Percentiles rank a stretch among this genome's conserved stretches.
Conservation (phyloP, 2,113 vertebrate genomes). For the Oceanodroma tethys region DNA sequence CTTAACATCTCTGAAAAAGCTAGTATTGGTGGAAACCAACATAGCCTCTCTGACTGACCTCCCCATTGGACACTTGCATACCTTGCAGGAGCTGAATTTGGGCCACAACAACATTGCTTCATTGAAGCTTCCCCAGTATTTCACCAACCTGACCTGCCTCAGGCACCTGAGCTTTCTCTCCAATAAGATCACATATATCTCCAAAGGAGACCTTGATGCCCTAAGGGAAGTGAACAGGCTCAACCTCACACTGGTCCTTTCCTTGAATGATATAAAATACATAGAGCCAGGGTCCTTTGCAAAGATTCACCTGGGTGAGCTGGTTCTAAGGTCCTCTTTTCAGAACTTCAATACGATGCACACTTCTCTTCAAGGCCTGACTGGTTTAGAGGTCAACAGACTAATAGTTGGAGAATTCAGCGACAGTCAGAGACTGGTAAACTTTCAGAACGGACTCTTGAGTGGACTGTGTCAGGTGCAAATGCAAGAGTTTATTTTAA, state of each 20-base stretch:
- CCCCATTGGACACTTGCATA: constrained; percentile 67
- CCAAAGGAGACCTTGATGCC: constrained; percentile 52
- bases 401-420: constrained; percentile 71
- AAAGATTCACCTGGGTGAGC: constrained; percentile 51
- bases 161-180: constrained; percentile 59
- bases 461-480: constrained; percentile 67
- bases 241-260: constrained; percentile 76
- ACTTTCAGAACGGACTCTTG: background rate
- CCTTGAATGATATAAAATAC: constrained; percentile 70
- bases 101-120: constrained; percentile 71
- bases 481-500: constrained; percentile 69
- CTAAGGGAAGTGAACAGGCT: constrained; percentile 11
- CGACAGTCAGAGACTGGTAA: background rate
- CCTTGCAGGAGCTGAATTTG: constrained; percentile 70
- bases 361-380: constrained; percentile 61
- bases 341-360: constrained; percentile 35
- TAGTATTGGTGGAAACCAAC: constrained; percentile 69
- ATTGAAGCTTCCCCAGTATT: constrained; percentile 68
- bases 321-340: constrained; percentile 73
- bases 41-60: constrained; percentile 58
- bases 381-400: constrained; percentile 63
- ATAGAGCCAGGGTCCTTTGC: constrained; percentile 70
- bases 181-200: constrained; percentile 70
- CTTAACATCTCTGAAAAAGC: constrained; percentile 58
- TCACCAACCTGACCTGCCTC: constrained; percentile 58